phyloP scores from a whole-genome alignment of 2,113 vertebrate genomes.

The Poeciliopsis retropinna region DNA sequence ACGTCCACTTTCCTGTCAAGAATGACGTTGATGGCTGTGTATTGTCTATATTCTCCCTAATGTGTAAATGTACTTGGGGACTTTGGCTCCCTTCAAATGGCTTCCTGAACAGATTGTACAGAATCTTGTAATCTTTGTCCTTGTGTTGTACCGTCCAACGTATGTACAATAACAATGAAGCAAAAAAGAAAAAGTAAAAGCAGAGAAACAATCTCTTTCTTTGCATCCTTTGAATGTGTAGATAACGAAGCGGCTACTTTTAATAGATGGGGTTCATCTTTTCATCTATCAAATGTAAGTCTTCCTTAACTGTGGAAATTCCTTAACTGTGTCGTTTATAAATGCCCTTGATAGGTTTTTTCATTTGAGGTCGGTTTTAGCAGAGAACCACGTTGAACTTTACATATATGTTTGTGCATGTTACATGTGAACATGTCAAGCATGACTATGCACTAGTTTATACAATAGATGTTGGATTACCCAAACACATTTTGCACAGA shows the following conservation, averaged over 20 bases:
- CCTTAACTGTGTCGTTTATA: constrained; percentile 62
- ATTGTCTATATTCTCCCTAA: constrained; percentile 64
- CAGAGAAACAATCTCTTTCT: constrained; percentile 54
- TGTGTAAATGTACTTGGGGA: constrained; percentile 67
- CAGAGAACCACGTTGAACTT: constrained; percentile 45
- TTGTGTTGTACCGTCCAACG: constrained; percentile 77
- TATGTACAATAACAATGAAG: constrained; percentile 48
- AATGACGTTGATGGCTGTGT: constrained; percentile 62
- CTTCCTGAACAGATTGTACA: constrained; percentile 67
- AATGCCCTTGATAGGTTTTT: constrained; percentile 59
- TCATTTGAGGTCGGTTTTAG: constrained; percentile 50
- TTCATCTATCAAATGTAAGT: constrained; percentile 61
- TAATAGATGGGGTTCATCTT: constrained; percentile 51
- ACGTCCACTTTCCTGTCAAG: constrained; percentile 52
- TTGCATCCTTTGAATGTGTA: constrained; percentile 61
- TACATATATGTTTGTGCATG: constrained; percentile 81
- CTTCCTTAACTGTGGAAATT: constrained; percentile 68
- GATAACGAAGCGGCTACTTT: constrained; percentile 52
- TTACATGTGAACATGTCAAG: constrained; percentile 74
- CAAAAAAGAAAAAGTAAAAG: constrained; percentile 46
- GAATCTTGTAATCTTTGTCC: constrained; percentile 57
- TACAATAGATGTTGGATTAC: constrained; percentile 62
- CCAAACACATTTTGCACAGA: constrained; percentile 64
- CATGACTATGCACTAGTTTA: constrained; percentile 78
- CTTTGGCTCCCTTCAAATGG: constrained; percentile 40